Base-by-base conservation (phyloP, 2,888 invertebrate species). In the Lasioglossum calceatum region DNA sequence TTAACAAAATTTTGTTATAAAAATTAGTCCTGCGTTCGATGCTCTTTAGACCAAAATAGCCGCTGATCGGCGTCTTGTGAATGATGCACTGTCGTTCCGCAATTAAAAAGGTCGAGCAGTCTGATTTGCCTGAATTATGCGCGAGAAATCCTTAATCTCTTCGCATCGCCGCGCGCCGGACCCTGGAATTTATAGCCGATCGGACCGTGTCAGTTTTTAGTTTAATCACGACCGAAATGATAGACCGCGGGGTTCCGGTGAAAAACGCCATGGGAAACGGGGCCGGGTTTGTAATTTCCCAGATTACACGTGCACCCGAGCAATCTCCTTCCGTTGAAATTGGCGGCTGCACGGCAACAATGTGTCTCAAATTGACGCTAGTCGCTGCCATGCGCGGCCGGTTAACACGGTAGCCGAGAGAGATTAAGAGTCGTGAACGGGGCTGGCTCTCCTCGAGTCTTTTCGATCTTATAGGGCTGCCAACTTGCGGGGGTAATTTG, bases 381-480 rank as follows among this genome's bases (percentile, higher is more conserved):
- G 39, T 32, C n/a, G 77, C 27, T 50, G 16, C 77, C 32, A 47
- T 36, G 5, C 32, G 70, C 47, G 50, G 23, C 54, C 27, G 67
- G 32, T 70, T 50, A 78, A 54, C 70, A 39, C 70, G 47, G 70
- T 36, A 36, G 77, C 32, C 23, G 47, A n/a, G 70, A 70, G 3
- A 54, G 70, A 78, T 78, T 78, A 78, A 78, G 50, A 78, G 77
- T 70, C 36, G 16, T n/a, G 39, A 44, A 70, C 47, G 70, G 67
- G 70, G 19, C 64, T n/a, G 47, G 70, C 27, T 47, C 36, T 54
- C 8, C 39, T 54, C 54, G 70, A 12, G 70, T 70, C 70, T 42
- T 47, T 44, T 78, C 36, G 50, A 42, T 78, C 39, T 78, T 70
- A 27, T 70, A 39, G 50, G 23, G 36, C 14, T 39, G 70, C 19